Percentiles rank a stretch among this genome's conserved stretches.
phyloP scores from a whole-genome alignment of 2,888 invertebrate species.

The Pasiphila rectangulata region DNA sequence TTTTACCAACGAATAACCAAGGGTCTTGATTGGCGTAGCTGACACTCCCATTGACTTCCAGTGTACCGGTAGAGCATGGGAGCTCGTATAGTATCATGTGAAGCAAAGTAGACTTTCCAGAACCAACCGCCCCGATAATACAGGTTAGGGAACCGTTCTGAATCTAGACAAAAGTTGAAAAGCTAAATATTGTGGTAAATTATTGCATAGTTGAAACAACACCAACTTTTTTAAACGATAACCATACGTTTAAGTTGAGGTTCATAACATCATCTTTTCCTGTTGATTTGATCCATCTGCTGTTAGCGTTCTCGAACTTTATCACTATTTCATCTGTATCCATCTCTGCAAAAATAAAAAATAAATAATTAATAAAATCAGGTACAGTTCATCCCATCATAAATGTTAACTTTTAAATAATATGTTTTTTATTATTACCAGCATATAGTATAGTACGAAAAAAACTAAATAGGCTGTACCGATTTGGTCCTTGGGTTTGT shows the following conservation, averaged over 20 bases:
- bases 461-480: too few species aligned
- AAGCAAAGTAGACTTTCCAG: slow-evolving; percentile 82
- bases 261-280: slow-evolving; percentile 66
- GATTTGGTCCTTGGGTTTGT: slow-evolving; percentile 35
- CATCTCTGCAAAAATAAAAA: slow-evolving; percentile 31
- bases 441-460: too few species aligned
- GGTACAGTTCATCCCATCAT: background rate
- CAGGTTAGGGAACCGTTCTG: slow-evolving; percentile 75
- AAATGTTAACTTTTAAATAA: background rate
- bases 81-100: slow-evolving; percentile 88
- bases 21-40: slow-evolving; percentile 92
- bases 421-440: background rate
- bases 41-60: slow-evolving; percentile 82
- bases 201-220: too few species aligned
- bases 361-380: background rate
- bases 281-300: slow-evolving; percentile 73
- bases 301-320: slow-evolving; percentile 67
- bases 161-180: slow-evolving; percentile 42
- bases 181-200: too few species aligned
- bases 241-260: slow-evolving; percentile 68
- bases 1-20: slow-evolving; percentile 86
- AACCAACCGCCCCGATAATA: slow-evolving; percentile 82
- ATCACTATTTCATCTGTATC: slow-evolving; percentile 46
- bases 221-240: too few species aligned
- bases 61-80: slow-evolving; percentile 82